phyloP scores from a whole-genome alignment of 2,113 vertebrate genomes.

The Machaerirhynchus nigripectus region DNA sequence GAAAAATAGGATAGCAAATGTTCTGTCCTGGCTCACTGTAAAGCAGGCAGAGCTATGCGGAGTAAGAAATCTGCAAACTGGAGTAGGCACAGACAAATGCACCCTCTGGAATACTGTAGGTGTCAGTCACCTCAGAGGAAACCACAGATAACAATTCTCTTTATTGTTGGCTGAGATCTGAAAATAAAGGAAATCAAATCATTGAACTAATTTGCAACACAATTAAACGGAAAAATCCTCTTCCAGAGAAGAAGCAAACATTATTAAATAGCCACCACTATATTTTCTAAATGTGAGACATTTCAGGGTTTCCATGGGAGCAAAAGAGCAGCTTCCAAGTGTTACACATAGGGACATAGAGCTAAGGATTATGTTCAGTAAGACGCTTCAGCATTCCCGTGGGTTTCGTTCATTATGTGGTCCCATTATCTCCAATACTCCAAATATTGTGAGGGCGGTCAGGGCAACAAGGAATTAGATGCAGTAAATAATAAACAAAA shows the following conservation, averaged over 20 bases:
- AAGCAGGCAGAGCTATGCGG: background rate
- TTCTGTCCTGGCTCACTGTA: background rate
- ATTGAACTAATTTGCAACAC: background rate
- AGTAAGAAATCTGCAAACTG: background rate
- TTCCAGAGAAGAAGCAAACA: background rate
- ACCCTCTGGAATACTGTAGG: background rate
- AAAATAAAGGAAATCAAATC: background rate
- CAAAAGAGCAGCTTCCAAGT: background rate
- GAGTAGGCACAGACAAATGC: background rate
- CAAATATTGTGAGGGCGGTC: background rate
- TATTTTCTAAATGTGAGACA: background rate
- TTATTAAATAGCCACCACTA: background rate
- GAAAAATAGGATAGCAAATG: background rate
- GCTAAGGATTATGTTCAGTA: background rate
- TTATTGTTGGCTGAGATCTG: background rate
- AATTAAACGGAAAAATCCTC: background rate
- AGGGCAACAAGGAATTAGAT: background rate
- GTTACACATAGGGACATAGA: background rate
- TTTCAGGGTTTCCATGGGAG: background rate
- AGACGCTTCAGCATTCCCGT: background rate
- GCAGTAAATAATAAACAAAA: background rate
- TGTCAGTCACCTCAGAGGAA: background rate
- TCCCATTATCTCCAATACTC: background rate
- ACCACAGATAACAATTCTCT: background rate
- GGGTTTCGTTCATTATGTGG: background rate